Percentiles rank a stretch among this genome's conserved stretches.
phyloP scores from a whole-genome alignment of 2,888 invertebrate genomes.

The Trichopoda pennipes region DNA sequence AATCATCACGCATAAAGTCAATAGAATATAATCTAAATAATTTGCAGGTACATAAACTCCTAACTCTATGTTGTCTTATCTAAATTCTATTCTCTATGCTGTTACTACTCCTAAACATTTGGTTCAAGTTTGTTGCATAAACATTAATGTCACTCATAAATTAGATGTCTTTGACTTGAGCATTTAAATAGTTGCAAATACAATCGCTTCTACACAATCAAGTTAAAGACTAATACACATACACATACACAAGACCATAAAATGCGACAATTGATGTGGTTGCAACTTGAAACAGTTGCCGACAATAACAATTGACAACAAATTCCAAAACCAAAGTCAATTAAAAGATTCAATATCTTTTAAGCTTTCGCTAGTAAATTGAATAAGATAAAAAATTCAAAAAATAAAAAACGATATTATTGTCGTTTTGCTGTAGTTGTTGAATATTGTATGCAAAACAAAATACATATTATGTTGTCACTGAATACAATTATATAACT shows the following conservation, averaged over 20 bases:
- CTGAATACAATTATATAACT: too few relatives aligned
- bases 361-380: slow-evolving; percentile 9
- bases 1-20: slow-evolving; percentile 17
- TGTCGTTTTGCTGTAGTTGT: too few relatives aligned
- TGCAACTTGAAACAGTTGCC: slow-evolving; percentile 63
- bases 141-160: slow-evolving; percentile 77
- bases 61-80: slow-evolving; percentile 61
- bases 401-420: not conserved
- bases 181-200: slow-evolving; percentile 40
- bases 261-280: slow-evolving; percentile 53
- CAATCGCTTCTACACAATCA: slow-evolving; percentile 30
- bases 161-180: slow-evolving; percentile 73
- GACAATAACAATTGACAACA: slow-evolving; percentile 57
- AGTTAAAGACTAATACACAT: slow-evolving; percentile 29
- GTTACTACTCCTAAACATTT: slow-evolving; percentile 51
- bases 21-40: slow-evolving; percentile 31
- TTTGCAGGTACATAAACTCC: slow-evolving; percentile 57
- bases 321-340: slow-evolving; percentile 55
- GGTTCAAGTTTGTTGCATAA: slow-evolving; percentile 78
- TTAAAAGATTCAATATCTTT: slow-evolving; percentile 55
- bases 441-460: too few relatives aligned
- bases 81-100: slow-evolving; percentile 38
- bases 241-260: slow-evolving; percentile 26
- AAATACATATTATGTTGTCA: too few relatives aligned
- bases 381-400: slow-evolving; percentile 1